Evolutionary conservation across 2,888 invertebrate genomes (phyloP).

Genomic region (Sycophila texana): DNA sequence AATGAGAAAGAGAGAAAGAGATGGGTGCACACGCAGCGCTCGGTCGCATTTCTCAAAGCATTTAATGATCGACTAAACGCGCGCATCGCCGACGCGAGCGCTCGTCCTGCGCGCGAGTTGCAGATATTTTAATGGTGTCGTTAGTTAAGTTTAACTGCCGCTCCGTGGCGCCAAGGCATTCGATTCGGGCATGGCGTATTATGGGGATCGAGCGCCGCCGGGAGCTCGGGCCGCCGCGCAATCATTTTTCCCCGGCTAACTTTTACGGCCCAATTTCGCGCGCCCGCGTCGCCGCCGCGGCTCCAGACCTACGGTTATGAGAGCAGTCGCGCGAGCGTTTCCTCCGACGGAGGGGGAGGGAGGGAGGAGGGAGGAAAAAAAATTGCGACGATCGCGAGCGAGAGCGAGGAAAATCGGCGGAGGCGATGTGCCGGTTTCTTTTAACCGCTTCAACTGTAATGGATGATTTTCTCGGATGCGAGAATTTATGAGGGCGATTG

Average conservation of each 20-base stretch:
- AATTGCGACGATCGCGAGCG: too few species aligned
- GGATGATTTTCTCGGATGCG: too few species aligned
- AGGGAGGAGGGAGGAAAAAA: too few species aligned
- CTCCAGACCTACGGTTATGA: conserved; percentile 28
- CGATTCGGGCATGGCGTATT: conserved; percentile 58
- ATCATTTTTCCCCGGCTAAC: conserved; percentile 49
- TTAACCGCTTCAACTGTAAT: too few species aligned
- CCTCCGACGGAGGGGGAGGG: background rate
- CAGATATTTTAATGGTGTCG: conserved; percentile 68
- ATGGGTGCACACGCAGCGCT: conserved; percentile 29
- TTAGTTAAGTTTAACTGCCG: conserved; percentile 68
- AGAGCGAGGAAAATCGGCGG: too few species aligned
- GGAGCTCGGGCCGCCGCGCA: conserved; percentile 22
- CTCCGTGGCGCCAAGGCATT: conserved; percentile 64
- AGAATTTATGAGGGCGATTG: too few species aligned
- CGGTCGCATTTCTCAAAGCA: conserved; percentile 54
- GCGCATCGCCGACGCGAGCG: conserved; percentile 38
- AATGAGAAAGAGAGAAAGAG: conserved; percentile 26
- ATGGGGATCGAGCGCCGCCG: conserved; percentile 32
- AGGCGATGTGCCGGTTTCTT: too few species aligned
- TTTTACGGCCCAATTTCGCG: conserved; percentile 52
- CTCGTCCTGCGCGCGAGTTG: conserved; percentile 39
- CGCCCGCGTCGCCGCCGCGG: conserved; percentile 29
- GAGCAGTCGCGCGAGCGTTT: background rate
- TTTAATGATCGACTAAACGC: conserved; percentile 58